Percentiles rank a stretch among this genome's conserved stretches.
phyloP scores from a whole-genome alignment of 2,888 invertebrate genomes.

The Eristalinus sepulchralis region DNA sequence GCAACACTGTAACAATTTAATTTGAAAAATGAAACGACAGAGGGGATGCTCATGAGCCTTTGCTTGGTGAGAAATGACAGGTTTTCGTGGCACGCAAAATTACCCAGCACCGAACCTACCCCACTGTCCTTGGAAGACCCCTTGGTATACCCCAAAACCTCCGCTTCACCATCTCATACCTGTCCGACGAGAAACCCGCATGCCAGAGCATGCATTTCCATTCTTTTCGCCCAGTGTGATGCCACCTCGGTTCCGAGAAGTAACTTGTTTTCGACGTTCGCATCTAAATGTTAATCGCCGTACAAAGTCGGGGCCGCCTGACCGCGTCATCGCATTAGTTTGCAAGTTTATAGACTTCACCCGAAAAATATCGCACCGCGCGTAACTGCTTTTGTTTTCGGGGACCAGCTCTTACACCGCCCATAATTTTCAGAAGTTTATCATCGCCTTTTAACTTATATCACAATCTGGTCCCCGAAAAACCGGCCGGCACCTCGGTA shows the following conservation, averaged over 20 bases:
- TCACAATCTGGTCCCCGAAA: constrained; percentile 1
- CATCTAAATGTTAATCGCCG: constrained; percentile 17
- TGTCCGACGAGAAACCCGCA: no score
- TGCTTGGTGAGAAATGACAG: background rate
- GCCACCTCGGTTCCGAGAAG: background rate
- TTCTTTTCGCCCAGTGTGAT: background rate
- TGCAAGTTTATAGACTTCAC: constrained; percentile 20
- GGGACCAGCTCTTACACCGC: constrained; percentile 2
- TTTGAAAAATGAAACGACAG: background rate
- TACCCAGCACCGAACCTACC: no score
- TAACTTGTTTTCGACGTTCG: constrained; percentile 4
- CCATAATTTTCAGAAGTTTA: constrained; percentile 47
- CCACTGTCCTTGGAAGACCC: no score
- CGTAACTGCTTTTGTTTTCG: constrained; percentile 46
- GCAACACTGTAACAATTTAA: background rate
- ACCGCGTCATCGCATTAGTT: background rate
- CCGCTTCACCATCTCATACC: no score
- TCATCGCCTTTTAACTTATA: constrained; percentile 38
- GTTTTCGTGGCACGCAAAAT: no score
- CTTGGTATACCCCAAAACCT: no score
- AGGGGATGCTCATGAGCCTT: background rate
- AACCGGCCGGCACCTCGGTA: constrained; percentile 16
- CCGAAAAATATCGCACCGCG: background rate
- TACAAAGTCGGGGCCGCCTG: background rate
- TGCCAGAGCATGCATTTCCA: background rate